These are phyloP conservation scores for Anseranas semipalmata DNA, from an alignment of 2,113 vertebrate species.

Conservation along the genomic window DNA sequence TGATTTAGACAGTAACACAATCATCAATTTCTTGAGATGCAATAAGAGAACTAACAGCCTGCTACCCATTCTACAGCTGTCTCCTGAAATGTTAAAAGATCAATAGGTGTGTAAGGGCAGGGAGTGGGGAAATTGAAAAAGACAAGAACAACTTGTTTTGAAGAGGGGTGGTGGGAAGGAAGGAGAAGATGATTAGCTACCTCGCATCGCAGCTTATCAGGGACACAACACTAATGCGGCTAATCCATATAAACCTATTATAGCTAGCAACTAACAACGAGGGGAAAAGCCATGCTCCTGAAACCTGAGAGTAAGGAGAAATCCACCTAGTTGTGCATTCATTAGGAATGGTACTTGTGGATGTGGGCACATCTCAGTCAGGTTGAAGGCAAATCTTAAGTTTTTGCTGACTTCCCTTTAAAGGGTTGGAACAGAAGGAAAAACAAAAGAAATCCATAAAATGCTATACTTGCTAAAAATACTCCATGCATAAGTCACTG, in stretches of 20 bases:
- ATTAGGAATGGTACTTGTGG: neutral
- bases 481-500: neutral
- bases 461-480: neutral
- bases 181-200: neutral
- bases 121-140: neutral
- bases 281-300: neutral
- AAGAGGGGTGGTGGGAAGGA: neutral
- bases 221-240: neutral
- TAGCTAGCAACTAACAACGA: neutral
- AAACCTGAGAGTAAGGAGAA: neutral
- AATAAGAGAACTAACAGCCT: conserved; percentile 25
- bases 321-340: neutral
- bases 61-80: conserved; percentile 1
- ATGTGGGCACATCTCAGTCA: rapidly evolving
- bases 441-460: neutral
- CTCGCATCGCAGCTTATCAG: neutral
- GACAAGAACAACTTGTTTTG: neutral
- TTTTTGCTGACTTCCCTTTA: neutral
- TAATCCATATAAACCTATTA: neutral
- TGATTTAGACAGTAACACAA: conserved; percentile 49
- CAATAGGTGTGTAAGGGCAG: neutral
- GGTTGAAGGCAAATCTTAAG: neutral
- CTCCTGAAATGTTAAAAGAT: conserved; percentile 16
- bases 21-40: conserved; percentile 46
- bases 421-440: neutral